phyloP scores from a whole-genome alignment of 2,797 vertebrate species.

The Onychomys torridus region DNA sequence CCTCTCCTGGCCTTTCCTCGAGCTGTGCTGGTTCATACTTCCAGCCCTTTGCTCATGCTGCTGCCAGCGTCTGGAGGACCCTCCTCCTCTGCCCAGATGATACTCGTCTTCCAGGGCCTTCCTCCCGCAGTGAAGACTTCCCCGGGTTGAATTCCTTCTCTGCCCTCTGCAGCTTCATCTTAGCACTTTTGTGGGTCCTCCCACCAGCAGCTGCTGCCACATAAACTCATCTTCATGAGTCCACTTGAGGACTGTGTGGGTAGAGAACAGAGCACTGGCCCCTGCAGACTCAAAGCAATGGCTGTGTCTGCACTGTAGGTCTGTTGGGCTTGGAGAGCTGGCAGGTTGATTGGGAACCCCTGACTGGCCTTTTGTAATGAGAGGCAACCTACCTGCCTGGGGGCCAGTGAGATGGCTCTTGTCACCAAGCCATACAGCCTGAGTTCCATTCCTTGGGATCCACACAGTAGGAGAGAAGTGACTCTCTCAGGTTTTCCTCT shows the following conservation, averaged over 20 bases:
- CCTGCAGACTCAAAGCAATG: not conserved
- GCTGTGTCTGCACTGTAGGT: not conserved
- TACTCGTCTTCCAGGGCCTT: not conserved
- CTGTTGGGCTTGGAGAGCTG: not conserved
- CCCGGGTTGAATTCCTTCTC: not conserved
- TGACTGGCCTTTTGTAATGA: not conserved
- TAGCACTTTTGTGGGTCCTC: rapidly evolving
- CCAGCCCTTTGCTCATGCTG: constrained; percentile 51
- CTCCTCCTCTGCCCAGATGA: constrained; percentile 1
- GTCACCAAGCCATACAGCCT: not conserved
- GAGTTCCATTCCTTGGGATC: not conserved
- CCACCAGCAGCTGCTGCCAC: not conserved
- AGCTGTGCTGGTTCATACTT: not conserved
- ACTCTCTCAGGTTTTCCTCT: not conserved
- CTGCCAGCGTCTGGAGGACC: not conserved
- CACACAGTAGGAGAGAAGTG: not conserved
- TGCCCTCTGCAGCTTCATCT: not conserved
- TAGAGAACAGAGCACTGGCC: not conserved
- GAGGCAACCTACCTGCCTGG: not conserved
- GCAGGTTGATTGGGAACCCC: not conserved
- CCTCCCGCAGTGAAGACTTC: not conserved
- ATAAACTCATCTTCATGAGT: not conserved
- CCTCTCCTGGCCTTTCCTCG: not conserved
- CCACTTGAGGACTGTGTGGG: not conserved
- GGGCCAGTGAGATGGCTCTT: no score